These are phyloP conservation scores for Bovichtus variegatus DNA, from an alignment of 2,797 vertebrate genomes.

Conservation along the genomic window DNA sequence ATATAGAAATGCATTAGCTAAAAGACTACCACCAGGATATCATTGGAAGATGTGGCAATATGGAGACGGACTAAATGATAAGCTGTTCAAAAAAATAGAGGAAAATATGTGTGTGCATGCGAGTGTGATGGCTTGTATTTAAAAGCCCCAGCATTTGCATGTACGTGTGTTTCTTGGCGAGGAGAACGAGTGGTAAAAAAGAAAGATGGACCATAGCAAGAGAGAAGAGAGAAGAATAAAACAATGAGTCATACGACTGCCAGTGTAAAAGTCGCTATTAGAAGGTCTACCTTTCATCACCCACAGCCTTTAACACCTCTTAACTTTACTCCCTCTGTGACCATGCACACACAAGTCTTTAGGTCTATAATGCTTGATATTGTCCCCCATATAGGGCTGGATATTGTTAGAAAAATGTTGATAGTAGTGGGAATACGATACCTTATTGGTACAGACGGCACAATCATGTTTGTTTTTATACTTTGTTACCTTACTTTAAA, in stretches of 20 bases:
- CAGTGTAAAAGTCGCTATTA: slow-evolving; percentile 31
- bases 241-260: slow-evolving; percentile 33
- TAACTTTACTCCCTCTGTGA: slow-evolving; percentile 2
- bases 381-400: not conserved
- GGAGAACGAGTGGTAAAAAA: slow-evolving; percentile 17
- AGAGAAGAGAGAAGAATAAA: slow-evolving; percentile 31
- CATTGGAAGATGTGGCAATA: not conserved
- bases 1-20: slow-evolving; percentile 22
- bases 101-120: not conserved
- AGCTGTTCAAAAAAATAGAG: not conserved
- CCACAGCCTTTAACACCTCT: not conserved
- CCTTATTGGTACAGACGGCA: not conserved
- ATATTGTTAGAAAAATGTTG: not conserved
- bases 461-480: not conserved
- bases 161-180: slow-evolving; percentile 11
- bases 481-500: not conserved
- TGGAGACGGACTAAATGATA: slow-evolving; percentile 8
- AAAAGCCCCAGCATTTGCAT: not conserved
- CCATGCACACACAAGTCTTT: not conserved
- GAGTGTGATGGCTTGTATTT: not conserved
- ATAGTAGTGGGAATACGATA: not conserved
- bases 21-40: slow-evolving; percentile 9
- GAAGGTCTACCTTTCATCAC: slow-evolving; percentile 23
- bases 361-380: not conserved
- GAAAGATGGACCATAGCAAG: slow-evolving; percentile 12